Evolutionary conservation across 2,113 vertebrate species (phyloP).

Genomic region (Nothobranchius furzeri): DNA sequence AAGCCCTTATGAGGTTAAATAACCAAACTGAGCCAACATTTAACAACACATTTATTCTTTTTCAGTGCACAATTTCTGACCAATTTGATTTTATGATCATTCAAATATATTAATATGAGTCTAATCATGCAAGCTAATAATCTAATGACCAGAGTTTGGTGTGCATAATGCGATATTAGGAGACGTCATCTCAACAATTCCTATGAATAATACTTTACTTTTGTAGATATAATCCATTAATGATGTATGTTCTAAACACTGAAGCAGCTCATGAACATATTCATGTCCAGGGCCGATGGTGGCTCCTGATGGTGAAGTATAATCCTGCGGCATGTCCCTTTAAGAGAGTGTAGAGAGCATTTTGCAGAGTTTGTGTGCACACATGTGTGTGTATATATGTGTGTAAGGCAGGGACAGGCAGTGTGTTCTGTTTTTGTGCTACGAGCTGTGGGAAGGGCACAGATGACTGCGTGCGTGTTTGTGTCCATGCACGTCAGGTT

Average conservation of each 20-base stretch:
- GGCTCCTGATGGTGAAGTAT: conserved; percentile 6
- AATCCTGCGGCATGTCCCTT: conserved; percentile 64
- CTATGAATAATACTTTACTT: background rate
- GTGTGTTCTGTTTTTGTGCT: conserved; percentile 72
- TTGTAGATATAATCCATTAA: background rate
- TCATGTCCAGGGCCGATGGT: background rate
- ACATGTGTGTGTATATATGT: conserved; percentile 44
- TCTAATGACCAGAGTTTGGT: no score
- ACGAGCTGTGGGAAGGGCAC: conserved; percentile 75
- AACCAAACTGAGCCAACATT: background rate
- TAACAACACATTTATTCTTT: background rate
- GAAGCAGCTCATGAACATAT: background rate
- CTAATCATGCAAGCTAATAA: no score
- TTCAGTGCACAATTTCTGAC: background rate
- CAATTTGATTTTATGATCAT: background rate
- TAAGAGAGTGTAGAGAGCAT: conserved; percentile 71
- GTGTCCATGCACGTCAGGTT: conserved; percentile 19
- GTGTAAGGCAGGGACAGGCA: conserved; percentile 63
- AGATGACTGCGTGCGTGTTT: conserved; percentile 68
- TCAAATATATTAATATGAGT: background rate
- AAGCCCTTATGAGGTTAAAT: no score
- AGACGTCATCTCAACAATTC: background rate
- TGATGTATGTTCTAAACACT: background rate
- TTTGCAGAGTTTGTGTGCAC: conserved; percentile 53
- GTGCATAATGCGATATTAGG: background rate